Evolutionary conservation across 2,888 invertebrate genomes (phyloP).

Genomic region (Ethmia dodecea): DNA sequence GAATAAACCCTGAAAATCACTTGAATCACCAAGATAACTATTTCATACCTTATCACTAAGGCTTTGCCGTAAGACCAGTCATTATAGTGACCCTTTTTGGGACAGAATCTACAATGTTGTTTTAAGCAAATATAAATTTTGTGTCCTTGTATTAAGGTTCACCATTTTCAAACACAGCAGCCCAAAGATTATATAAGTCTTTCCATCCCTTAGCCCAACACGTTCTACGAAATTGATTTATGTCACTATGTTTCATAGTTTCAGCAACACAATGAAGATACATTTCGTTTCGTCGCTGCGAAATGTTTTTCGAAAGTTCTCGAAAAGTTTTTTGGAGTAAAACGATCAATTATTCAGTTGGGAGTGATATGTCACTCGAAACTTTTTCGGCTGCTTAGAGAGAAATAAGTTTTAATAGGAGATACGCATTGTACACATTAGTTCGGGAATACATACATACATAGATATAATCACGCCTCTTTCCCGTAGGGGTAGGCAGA

Average conservation of each 20-base stretch:
- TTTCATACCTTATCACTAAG: constrained; percentile 49
- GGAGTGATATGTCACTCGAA: constrained; percentile 24
- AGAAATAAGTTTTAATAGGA: no score
- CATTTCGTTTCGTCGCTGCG: constrained; percentile 10
- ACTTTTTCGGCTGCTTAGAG: no score
- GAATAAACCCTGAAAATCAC: no score
- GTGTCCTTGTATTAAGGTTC: fast-evolving
- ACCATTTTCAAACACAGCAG: neutral
- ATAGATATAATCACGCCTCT: no score
- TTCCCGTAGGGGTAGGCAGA: no score
- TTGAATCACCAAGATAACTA: constrained; percentile 47
- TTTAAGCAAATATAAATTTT: constrained; percentile 9
- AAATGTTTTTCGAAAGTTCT: constrained; percentile 5
- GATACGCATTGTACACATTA: no score
- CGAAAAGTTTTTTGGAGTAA: neutral
- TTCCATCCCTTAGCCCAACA: constrained; percentile 11
- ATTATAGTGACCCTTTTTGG: constrained; percentile 25
- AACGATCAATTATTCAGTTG: constrained; percentile 29
- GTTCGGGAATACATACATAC: no score
- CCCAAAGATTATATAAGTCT: neutral
- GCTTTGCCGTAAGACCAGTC: constrained; percentile 27
- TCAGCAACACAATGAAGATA: constrained; percentile 26
- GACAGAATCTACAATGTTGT: constrained; percentile 9
- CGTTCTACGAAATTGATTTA: constrained; percentile 51
- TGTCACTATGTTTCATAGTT: constrained; percentile 37